Percentiles rank a stretch among this genome's conserved stretches.
phyloP scores from a whole-genome alignment of 1,140 invertebrate species.

The Drosophila leontia region DNA sequence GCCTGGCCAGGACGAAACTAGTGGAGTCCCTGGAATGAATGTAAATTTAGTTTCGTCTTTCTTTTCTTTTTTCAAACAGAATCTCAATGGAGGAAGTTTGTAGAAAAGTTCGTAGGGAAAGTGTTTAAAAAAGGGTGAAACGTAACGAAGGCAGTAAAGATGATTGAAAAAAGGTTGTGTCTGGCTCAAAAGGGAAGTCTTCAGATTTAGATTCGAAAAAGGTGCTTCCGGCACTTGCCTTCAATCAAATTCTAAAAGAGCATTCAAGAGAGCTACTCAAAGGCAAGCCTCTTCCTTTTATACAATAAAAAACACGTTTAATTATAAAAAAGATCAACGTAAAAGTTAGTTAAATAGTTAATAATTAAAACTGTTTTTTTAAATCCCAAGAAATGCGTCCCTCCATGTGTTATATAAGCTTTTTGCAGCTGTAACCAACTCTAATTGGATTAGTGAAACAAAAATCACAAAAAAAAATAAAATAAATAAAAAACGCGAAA shows the following conservation, averaged over 20 bases:
- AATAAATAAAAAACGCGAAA: slow-evolving; percentile 10
- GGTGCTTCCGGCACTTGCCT: slow-evolving; percentile 17
- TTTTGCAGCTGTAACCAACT: background rate
- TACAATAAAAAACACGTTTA: background rate
- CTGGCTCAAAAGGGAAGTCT: slow-evolving; percentile 12
- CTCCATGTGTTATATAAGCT: background rate
- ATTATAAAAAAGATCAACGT: background rate
- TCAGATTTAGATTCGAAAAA: slow-evolving; percentile 2
- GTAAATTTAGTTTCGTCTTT: slow-evolving; percentile 21
- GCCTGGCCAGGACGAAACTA: slow-evolving; percentile 16
- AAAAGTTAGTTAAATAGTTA: background rate
- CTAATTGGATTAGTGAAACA: slow-evolving; percentile 41
- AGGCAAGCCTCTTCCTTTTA: too few relatives aligned
- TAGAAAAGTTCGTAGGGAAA: slow-evolving; percentile 28
- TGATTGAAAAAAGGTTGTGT: slow-evolving; percentile 17
- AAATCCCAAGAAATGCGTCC: background rate
- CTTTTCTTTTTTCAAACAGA: background rate
- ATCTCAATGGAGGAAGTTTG: slow-evolving; percentile 14
- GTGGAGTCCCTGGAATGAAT: slow-evolving; percentile 10
- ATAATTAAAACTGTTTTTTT: background rate
- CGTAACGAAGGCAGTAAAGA: background rate
- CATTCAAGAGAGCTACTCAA: background rate
- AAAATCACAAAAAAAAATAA: background rate
- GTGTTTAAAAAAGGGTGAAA: slow-evolving; percentile 14
- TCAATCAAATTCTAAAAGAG: slow-evolving; percentile 17